A percentile compares a stretch with the other conserved stretches of the same genome.
phyloP scores from a whole-genome alignment of 2,888 invertebrate genomes.

The Rutpela maculata region DNA sequence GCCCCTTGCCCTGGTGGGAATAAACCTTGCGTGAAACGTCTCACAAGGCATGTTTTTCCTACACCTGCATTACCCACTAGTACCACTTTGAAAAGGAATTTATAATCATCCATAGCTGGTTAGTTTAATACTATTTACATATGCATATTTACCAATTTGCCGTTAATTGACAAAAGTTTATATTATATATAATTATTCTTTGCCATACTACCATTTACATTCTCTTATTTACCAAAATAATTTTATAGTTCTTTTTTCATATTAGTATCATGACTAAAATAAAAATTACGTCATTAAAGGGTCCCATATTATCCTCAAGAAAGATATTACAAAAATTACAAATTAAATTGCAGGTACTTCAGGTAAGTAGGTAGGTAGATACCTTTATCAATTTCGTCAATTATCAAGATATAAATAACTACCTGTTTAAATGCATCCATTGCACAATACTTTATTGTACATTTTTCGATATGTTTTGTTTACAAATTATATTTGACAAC shows the following conservation, averaged over 20 bases:
- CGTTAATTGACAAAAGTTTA: background rate
- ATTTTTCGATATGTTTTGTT: conserved; percentile 45
- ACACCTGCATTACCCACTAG: conserved; percentile 98
- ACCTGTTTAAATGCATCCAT: conserved; percentile 46
- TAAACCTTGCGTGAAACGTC: conserved; percentile 97
- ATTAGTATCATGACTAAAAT: background rate
- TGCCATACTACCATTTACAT: background rate
- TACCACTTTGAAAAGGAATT: conserved; percentile 99
- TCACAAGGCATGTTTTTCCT: conserved; percentile 97
- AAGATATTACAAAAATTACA: too few species aligned
- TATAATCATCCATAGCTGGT: conserved; percentile 94
- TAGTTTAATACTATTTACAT: conserved; percentile 37
- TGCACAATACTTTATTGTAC: conserved; percentile 42
- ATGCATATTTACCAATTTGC: conserved; percentile 36
- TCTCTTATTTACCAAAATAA: background rate
- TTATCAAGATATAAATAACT: background rate
- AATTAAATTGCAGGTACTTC: too few species aligned
- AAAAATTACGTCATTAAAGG: background rate
- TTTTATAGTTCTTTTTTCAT: background rate
- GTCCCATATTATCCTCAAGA: too few species aligned
- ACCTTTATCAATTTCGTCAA: too few species aligned
- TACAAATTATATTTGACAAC: background rate
- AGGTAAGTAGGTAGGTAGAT: too few species aligned
- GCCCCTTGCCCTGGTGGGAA: conserved; percentile 99
- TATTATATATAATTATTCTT: conserved; percentile 14